Evolutionary conservation across 2,888 invertebrate genomes (phyloP).

Genomic region (Caenorhabditis plicata): DNA sequence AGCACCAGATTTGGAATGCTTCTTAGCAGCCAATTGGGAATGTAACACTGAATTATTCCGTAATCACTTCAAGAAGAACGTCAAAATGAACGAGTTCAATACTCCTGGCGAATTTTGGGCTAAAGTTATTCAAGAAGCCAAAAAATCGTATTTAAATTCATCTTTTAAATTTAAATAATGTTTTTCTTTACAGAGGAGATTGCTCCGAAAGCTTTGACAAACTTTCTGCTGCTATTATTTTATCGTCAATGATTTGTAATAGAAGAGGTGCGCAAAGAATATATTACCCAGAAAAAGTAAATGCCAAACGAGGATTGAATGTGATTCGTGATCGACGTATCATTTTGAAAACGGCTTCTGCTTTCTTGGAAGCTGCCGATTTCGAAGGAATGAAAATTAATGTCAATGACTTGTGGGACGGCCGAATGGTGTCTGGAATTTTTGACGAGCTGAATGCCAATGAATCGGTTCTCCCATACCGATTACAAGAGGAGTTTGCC

Average conservation of each 20-base stretch:
- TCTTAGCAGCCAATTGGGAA: slow-evolving; percentile 50
- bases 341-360: slow-evolving; percentile 43
- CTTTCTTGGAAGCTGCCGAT: slow-evolving; percentile 38
- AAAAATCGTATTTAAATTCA: slow-evolving; percentile 8
- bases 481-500: slow-evolving; percentile 61
- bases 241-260: slow-evolving; percentile 50
- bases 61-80: slow-evolving; percentile 21
- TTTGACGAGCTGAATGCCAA: slow-evolving; percentile 45
- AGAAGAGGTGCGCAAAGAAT: slow-evolving; percentile 45
- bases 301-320: slow-evolving; percentile 46
- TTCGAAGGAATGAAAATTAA: slow-evolving; percentile 24
- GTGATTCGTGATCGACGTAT: slow-evolving; percentile 42
- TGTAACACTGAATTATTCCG: slow-evolving; percentile 31
- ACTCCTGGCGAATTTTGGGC: slow-evolving; percentile 50
- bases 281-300: slow-evolving; percentile 30
- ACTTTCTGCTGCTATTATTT: slow-evolving; percentile 52
- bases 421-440: slow-evolving; percentile 56
- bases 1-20: slow-evolving; percentile 49
- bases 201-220: slow-evolving; percentile 53
- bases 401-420: slow-evolving; percentile 61
- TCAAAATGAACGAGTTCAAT: slow-evolving; percentile 27
- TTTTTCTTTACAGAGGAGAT: slow-evolving; percentile 8
- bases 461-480: slow-evolving; percentile 53
- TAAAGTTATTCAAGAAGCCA: slow-evolving; percentile 44
- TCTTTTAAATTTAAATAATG: not conserved